Percentiles rank a stretch among this genome's conserved stretches.
Conservation (phyloP, 2,888 invertebrate species). For the Eutolmus rufibarbis region DNA sequence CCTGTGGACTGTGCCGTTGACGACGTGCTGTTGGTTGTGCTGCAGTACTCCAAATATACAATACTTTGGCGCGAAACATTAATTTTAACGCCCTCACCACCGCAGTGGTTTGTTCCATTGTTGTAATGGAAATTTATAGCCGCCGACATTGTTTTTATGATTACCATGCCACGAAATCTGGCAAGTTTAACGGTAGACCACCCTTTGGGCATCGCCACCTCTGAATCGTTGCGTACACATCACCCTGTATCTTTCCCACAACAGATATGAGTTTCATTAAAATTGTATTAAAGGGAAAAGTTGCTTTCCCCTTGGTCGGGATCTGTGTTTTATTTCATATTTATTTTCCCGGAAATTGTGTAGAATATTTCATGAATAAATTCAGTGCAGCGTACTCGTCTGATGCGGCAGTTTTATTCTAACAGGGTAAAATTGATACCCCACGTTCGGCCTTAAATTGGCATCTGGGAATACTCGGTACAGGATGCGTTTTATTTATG, state of each 20-base stretch:
- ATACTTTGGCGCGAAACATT: slow-evolving; percentile 16
- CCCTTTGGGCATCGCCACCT: neutral
- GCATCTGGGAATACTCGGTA: neutral
- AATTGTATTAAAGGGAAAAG: neutral
- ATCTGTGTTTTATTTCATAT: neutral
- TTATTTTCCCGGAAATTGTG: neutral
- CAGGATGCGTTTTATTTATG: neutral
- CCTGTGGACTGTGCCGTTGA: neutral
- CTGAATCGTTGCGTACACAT: neutral
- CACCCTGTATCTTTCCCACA: neutral
- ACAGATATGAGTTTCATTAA: neutral
- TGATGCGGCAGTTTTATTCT: neutral
- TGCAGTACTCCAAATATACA: neutral
- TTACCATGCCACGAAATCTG: slow-evolving; percentile 18
- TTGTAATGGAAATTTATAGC: slow-evolving; percentile 38
- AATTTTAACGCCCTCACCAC: slow-evolving; percentile 25
- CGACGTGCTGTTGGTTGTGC: neutral
- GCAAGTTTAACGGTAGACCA: neutral
- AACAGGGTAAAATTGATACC: neutral
- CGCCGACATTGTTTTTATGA: slow-evolving; percentile 7
- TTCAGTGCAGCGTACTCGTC: neutral
- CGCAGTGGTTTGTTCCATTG: slow-evolving; percentile 34
- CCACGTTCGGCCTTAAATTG: neutral
- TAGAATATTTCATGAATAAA: neutral
- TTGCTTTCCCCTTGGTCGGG: neutral